phyloP scores from a whole-genome alignment of 1,140 invertebrate species.

The Caenorhabditis latens region DNA sequence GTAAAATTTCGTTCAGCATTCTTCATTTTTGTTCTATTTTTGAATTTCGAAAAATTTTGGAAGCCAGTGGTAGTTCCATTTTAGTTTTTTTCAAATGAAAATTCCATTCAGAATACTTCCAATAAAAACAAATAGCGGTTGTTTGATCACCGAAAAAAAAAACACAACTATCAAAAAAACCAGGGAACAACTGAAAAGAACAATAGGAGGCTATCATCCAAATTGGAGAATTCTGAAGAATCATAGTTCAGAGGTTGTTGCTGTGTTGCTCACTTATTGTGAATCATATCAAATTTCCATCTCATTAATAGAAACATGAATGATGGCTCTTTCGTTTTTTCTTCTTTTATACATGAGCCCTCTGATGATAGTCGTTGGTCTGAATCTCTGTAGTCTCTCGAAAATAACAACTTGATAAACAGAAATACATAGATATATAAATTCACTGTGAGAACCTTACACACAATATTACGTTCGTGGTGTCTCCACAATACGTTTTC shows the following conservation, averaged over 20 bases:
- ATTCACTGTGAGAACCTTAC: too few relatives aligned
- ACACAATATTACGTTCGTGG: neutral
- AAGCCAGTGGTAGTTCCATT: too few relatives aligned
- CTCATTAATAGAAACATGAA: conserved; percentile 6
- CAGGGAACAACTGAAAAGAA: neutral
- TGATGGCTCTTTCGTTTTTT: neutral
- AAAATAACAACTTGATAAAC: neutral
- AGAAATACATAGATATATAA: neutral
- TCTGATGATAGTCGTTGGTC: neutral
- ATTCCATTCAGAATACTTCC: neutral
- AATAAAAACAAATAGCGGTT: neutral
- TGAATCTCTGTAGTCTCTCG: neutral
- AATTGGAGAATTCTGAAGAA: neutral
- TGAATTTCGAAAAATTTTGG: too few relatives aligned
- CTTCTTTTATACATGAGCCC: neutral
- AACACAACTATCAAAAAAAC: neutral
- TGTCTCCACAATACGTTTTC: neutral
- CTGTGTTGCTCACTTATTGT: neutral
- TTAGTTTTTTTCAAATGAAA: neutral
- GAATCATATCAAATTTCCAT: conserved; percentile 18
- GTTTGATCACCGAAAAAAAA: conserved; percentile 27
- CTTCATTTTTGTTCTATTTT: too few relatives aligned
- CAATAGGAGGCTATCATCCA: neutral
- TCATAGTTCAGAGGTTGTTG: neutral
- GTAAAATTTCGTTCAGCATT: too few relatives aligned